Conservation (phyloP, 2,797 vertebrate species). For the Channa striata region DNA sequence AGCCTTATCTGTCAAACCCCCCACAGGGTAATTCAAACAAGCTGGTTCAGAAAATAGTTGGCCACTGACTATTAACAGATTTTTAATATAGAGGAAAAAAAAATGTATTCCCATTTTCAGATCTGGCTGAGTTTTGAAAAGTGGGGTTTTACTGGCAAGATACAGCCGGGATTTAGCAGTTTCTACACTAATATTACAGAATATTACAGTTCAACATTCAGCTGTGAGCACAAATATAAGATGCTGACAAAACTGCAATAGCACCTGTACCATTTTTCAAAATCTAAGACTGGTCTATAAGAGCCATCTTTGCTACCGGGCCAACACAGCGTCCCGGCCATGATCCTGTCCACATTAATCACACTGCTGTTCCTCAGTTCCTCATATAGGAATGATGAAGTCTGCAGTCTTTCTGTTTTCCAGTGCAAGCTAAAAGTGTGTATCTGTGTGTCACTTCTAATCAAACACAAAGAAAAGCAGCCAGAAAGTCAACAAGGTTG, state of each 20-base stretch:
- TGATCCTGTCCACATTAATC: not conserved
- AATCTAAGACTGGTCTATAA: not conserved
- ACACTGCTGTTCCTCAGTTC: not conserved
- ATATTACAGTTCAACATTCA: not conserved
- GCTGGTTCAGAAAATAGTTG: not conserved
- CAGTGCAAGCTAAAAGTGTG: conserved; percentile 20
- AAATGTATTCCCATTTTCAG: not conserved
- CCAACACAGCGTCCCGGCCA: not conserved
- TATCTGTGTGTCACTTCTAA: conserved; percentile 3
- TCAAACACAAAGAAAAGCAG: conserved; percentile 6
- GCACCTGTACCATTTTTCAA: not conserved
- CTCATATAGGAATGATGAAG: not conserved
- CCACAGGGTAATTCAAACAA: not conserved
- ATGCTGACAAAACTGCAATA: not conserved
- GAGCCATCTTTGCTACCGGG: not conserved
- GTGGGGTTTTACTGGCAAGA: not conserved
- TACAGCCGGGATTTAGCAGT: not conserved
- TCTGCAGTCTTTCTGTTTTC: conserved; percentile 2
- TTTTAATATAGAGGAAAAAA: not conserved
- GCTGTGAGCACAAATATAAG: not conserved
- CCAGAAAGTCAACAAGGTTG: conserved; percentile 3
- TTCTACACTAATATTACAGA: not conserved
- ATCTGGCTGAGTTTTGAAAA: not conserved
- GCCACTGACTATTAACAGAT: not conserved
- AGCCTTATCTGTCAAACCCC: no score